Base-by-base conservation (phyloP, 2,888 invertebrate species). In the Smittia sp. region DNA sequence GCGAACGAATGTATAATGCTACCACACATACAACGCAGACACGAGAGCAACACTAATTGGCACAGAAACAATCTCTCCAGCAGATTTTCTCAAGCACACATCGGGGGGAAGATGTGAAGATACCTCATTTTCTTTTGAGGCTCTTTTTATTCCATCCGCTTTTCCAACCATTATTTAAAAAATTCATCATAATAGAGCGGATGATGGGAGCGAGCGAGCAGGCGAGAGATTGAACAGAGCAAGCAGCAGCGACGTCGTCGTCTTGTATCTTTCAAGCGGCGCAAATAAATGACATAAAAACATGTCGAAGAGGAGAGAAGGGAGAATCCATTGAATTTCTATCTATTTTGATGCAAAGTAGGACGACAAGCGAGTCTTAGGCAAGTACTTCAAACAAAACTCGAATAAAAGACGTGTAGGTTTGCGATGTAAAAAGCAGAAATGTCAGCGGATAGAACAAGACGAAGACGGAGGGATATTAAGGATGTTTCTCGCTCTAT, bases 301-400 rank as follows among this genome's bases (percentile, higher is more conserved):
- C 66, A n/a, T 66, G 39, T 66, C 66, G 66, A 66, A 24, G 38
- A 15, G 7, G 7, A 9, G 7, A n/a, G 2, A 1, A 25, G 1
- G 22, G n/a, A 39, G 38, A 38, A 38, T 58, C 38, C 62, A 72
- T 58, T 52, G 39, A 69, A 69, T 52, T n/a, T 24, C 58, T 13
- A 27, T 72, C 72, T 39, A 39, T 62, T 72, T 58, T 39, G 9
- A 72, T 70, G 70, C 38, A 70, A 70, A 70, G 38, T 20, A 38
- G 70, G 25, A 58, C 6, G n/a, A 22, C 18, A 54, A 58, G 32
- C 22, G 15, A 20, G 54, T 52, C 15, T 52, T 52, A 52, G 52
- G 52, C 11, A 27, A 54, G 70, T n/a, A 63, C 27, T 63, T 25
- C 25, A 63, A 63, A 58, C 22, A 22, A 46, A n/a, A 46, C 46